Conservation (phyloP, 2,113 vertebrate species). For the Orthonyx spaldingii region DNA sequence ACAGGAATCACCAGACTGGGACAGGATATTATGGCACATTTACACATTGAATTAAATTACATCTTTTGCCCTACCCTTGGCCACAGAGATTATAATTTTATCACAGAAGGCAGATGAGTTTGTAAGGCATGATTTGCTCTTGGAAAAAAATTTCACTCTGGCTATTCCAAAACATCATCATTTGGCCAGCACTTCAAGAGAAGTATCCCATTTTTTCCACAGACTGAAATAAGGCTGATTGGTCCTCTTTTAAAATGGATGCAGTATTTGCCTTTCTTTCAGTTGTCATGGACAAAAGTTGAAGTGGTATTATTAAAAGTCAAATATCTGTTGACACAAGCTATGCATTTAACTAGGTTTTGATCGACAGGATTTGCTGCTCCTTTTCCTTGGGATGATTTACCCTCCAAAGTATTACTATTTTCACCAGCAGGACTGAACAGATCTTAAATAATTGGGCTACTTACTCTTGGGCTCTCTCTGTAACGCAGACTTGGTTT, state of each 20-base stretch:
- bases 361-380: neutral
- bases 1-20: neutral
- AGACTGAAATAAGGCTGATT: neutral
- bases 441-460: neutral
- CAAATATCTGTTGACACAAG: neutral
- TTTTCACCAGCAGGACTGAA: neutral
- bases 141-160: neutral
- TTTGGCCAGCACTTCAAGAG: neutral
- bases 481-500: neutral
- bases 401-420: neutral
- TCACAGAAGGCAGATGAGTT: neutral
- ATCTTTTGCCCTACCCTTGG: neutral
- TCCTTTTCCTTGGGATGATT: neutral
- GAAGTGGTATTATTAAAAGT: neutral
- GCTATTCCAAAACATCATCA: neutral
- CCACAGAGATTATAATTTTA: neutral
- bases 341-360: neutral
- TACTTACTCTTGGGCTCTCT: neutral
- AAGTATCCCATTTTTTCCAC: neutral
- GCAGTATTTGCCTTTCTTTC: neutral
- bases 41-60: neutral
- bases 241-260: rapidly evolving
- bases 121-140: neutral
- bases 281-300: neutral
- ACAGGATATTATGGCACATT: neutral